Evolutionary conservation across 2,888 invertebrate genomes (phyloP).

Genomic region (Papilio gigon): DNA sequence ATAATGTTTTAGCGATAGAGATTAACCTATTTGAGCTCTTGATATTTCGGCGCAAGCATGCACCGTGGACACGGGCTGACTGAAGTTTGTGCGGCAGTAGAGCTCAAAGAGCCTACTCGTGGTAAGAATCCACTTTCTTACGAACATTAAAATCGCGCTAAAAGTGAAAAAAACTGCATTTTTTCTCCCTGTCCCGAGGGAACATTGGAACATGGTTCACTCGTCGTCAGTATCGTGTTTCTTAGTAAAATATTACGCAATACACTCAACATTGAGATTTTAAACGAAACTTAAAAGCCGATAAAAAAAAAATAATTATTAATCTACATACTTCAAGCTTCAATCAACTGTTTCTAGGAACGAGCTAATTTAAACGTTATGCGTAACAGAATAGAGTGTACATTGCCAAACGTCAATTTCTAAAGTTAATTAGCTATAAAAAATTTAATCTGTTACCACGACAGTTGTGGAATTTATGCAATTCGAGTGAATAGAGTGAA

Average conservation of each 20-base stretch:
- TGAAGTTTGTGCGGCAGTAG: no score
- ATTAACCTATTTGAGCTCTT: no score
- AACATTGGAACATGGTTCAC: no score
- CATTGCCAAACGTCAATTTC: neutral
- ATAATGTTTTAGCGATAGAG: no score
- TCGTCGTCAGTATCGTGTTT: neutral
- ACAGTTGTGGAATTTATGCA: slow-evolving; percentile 11
- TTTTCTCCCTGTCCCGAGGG: no score
- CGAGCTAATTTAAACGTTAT: slow-evolving; percentile 3
- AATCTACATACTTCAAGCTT: neutral
- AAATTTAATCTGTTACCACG: slow-evolving; percentile 1
- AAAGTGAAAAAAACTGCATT: no score
- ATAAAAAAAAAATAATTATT: slow-evolving; percentile 1
- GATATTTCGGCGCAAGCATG: no score
- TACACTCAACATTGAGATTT: neutral
- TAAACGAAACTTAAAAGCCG: slow-evolving; percentile 4
- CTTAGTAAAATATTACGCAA: neutral
- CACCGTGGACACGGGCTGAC: no score
- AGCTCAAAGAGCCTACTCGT: no score
- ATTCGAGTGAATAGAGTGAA: neutral
- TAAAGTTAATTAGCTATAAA: slow-evolving; percentile 11
- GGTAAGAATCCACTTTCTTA: no score
- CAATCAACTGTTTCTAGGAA: neutral
- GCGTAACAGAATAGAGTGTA: neutral
- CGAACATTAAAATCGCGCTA: no score